These are phyloP conservation scores for Zaprionus camerounensis DNA, from an alignment of 1,140 invertebrate species.

Conservation along the genomic window DNA sequence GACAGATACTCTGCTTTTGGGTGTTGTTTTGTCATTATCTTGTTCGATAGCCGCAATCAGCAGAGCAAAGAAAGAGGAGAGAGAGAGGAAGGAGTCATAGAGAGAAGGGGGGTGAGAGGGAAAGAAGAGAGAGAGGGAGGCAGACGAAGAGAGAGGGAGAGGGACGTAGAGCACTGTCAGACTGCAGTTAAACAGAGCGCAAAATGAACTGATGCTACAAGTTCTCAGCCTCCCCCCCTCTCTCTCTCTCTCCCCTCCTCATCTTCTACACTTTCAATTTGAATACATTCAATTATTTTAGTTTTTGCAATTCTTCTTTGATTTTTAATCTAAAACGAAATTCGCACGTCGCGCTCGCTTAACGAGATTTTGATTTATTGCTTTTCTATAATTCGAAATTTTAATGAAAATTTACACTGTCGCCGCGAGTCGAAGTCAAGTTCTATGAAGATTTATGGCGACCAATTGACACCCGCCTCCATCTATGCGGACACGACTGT, in stretches of 20 bases:
- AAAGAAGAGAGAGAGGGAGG: not conserved
- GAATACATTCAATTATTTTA: constrained; percentile 46
- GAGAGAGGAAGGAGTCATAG: not conserved
- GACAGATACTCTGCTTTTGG: constrained; percentile 50
- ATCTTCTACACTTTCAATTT: not conserved
- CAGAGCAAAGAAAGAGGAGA: constrained; percentile 7
- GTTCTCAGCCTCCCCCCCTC: not conserved
- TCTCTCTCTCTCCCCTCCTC: not conserved
- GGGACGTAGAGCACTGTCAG: not conserved
- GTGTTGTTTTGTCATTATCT: constrained; percentile 67
- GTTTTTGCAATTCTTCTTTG: constrained; percentile 33
- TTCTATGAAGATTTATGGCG: constrained; percentile 79
- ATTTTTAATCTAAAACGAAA: constrained; percentile 54
- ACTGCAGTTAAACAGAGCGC: constrained; percentile 40
- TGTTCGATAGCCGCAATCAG: constrained; percentile 59
- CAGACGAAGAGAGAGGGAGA: constrained; percentile 2
- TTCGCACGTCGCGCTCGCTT: constrained; percentile 60
- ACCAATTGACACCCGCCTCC: constrained; percentile 66
- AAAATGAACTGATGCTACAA: constrained; percentile 21
- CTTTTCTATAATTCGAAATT: constrained; percentile 68
- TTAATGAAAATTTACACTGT: constrained; percentile 75
- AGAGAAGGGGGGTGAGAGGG: not conserved
- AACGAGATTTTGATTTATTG: constrained; percentile 77
- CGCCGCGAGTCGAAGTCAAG: constrained; percentile 65
- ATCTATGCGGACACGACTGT: constrained; percentile 45